Evolutionary conservation across 2,888 invertebrate genomes (phyloP).

Genomic region (Galeopsomyia nigrocyanea): DNA sequence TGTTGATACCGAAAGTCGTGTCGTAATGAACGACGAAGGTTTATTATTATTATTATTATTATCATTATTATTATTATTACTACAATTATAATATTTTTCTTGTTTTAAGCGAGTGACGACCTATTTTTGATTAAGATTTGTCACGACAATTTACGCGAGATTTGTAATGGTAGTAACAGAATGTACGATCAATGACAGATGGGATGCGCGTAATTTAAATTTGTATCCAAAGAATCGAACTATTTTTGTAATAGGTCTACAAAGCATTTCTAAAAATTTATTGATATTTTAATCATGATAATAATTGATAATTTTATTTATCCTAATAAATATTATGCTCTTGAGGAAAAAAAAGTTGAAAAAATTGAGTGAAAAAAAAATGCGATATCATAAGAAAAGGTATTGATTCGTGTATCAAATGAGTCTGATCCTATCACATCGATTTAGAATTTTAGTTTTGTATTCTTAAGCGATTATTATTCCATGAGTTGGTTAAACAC

Average conservation of each 20-base stretch:
- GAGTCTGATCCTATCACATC: too few relatives aligned
- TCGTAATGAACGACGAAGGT: conserved; percentile 45
- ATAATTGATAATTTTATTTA: conserved; percentile 7
- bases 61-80: conserved; percentile 37
- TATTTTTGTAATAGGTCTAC: conserved; percentile 13
- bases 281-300: conserved; percentile 27
- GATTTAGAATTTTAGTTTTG: too few relatives aligned
- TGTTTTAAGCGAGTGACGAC: conserved; percentile 51
- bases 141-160: conserved; percentile 13
- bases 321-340: conserved; percentile 2
- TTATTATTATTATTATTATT: conserved; percentile 41
- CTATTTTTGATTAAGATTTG: conserved; percentile 41
- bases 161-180: background rate
- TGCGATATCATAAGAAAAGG: too few relatives aligned
- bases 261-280: background rate
- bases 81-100: conserved; percentile 41
- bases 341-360: too few relatives aligned
- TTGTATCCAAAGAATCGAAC: conserved; percentile 37
- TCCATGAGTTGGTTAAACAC: too few relatives aligned
- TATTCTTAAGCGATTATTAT: too few relatives aligned
- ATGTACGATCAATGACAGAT: conserved; percentile 17
- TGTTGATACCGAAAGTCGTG: conserved; percentile 43
- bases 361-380: too few relatives aligned
- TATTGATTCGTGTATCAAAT: too few relatives aligned
- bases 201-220: conserved; percentile 27